Base-by-base conservation (phyloP, 2,113 vertebrate genomes). In the Tachuris rubrigastra region DNA sequence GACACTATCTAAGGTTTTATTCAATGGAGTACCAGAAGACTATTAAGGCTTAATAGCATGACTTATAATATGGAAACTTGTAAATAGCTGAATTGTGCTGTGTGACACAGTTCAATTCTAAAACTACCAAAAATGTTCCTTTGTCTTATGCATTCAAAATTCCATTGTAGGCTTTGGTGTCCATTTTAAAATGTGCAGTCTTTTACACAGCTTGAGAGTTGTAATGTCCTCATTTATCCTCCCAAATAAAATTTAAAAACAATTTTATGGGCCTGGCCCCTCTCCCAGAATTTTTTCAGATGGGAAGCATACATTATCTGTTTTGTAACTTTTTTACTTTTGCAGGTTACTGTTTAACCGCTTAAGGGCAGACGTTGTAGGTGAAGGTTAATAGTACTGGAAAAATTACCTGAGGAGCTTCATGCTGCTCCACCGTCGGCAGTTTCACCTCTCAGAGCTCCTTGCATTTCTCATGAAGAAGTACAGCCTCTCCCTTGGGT, bases 291-390 rank as follows among this genome's bases (percentile, higher is more conserved):
- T 1, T 90, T 81, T 87, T 83, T 77, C 15, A 59, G 39, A 86
- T 63, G 47, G 71, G 79, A 90, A 94, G 52, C n/a, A 7, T 94
- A 31, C 88, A 86, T 95, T 95, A 79, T 95, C 82, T 95, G 42
- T 93, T 71, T 83, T 95, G 94, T 95, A 95, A 87, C 94, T 89
- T 72, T 93, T 96, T 96, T 94, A 95, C 95, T 94, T 93, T 95
- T 89, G 44, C 93, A 96, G 95, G 95, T 97, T 96, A 96, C 94
- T 95, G 52, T 95, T 96, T 95, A 95, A 95, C 94, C 2, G 8
- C 73, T 93, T 93, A 39, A 91, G 69, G 65, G 79, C 65, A 92
- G 92, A 60, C 52, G 9, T 90, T 85, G 59, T 94, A 93, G 90
- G 82, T 95, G 92, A 91, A 95, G 83, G 88, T 90, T 94, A 91